phyloP scores from a whole-genome alignment of 2,113 vertebrate species.

The Xenopus laevis region DNA sequence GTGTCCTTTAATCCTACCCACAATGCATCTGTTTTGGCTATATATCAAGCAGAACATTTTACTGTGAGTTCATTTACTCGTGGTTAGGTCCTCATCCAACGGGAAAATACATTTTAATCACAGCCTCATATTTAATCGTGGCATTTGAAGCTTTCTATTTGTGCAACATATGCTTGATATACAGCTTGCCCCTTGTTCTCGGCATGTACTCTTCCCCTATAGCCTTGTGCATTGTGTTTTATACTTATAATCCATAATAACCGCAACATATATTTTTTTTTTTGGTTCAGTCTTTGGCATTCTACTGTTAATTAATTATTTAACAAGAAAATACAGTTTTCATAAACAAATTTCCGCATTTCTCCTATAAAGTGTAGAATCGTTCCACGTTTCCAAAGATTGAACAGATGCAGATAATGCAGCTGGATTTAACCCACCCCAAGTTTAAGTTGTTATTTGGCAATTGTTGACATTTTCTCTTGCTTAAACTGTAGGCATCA shows the following conservation, averaged over 20 bases:
- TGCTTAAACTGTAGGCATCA: conserved; percentile 70
- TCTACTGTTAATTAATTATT: not conserved
- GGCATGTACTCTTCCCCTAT: conserved; percentile 4
- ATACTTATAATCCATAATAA: not conserved
- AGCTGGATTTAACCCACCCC: not conserved
- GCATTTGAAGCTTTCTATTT: not conserved
- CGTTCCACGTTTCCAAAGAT: conserved; percentile 3
- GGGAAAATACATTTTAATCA: not conserved
- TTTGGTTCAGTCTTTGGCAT: not conserved
- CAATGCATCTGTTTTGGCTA: conserved; percentile 6
- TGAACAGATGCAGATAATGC: not conserved
- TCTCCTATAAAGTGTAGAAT: not conserved
- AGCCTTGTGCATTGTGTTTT: not conserved
- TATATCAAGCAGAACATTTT: conserved; percentile 9
- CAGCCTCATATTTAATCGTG: not conserved
- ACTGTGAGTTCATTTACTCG: not conserved
- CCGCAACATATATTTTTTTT: not conserved
- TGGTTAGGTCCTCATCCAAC: not conserved
- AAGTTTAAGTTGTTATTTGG: accelerated
- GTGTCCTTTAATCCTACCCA: no score
- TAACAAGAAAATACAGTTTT: no score
- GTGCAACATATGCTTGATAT: conserved; percentile 13
- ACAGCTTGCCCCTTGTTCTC: not conserved
- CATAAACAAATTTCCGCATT: not conserved
- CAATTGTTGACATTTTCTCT: conserved; percentile 29